Evolutionary conservation across 2,888 invertebrate genomes (phyloP).

Genomic region (Glyphotaelius pellucidus): DNA sequence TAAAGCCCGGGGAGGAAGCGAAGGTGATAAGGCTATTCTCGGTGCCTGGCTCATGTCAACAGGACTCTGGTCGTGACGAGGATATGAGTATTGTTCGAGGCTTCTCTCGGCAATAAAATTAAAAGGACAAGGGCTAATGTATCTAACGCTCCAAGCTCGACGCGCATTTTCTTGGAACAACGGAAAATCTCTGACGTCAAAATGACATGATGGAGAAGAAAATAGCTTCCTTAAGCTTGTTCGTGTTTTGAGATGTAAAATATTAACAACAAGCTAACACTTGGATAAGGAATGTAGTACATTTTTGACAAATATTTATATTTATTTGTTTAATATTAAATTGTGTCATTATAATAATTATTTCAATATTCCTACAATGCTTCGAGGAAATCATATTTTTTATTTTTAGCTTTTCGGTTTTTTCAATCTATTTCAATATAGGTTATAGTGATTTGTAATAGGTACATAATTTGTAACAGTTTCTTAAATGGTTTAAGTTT

Average conservation of each 20-base stretch:
- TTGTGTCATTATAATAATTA: no score
- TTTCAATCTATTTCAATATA: no score
- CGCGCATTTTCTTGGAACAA: background rate
- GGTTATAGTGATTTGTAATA: no score
- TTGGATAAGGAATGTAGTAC: background rate
- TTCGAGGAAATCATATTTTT: no score
- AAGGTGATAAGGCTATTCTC: constrained; percentile 49
- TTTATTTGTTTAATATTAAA: no score
- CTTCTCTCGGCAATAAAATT: constrained; percentile 36
- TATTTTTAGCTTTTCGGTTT: no score
- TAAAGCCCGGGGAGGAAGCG: constrained; percentile 43
- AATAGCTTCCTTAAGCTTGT: background rate
- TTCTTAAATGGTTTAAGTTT: no score
- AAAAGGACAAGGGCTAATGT: constrained; percentile 27
- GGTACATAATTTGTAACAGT: no score
- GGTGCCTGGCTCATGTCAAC: constrained; percentile 56
- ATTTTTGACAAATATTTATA: no score
- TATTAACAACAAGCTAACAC: background rate
- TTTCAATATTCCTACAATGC: no score
- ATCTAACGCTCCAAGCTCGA: constrained; percentile 5
- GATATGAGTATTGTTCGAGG: constrained; percentile 53
- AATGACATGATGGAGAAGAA: background rate
- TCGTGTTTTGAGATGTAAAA: background rate
- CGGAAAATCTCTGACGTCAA: background rate
- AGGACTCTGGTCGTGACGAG: constrained; percentile 55